These are phyloP conservation scores for Ametastegia equiseti DNA, from an alignment of 2,888 invertebrate species.

Conservation along the genomic window DNA sequence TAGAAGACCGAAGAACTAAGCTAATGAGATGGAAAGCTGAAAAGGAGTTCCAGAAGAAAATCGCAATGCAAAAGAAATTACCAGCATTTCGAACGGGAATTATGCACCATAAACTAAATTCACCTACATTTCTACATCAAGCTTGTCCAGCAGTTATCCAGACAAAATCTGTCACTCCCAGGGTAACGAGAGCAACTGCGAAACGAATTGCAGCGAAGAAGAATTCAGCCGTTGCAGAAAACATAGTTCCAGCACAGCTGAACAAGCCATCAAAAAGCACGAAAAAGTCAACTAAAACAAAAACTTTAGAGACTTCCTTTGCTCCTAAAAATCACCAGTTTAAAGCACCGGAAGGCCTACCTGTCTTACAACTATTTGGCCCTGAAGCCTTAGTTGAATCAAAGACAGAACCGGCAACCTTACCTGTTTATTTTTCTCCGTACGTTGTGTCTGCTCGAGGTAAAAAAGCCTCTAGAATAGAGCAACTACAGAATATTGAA, in stretches of 20 bases:
- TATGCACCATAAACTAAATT: conserved; percentile 22
- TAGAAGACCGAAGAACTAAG: conserved; percentile 5
- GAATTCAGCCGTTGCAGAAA: not conserved
- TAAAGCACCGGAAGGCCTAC: not conserved
- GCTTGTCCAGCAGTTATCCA: not conserved
- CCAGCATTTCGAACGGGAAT: conserved; percentile 6
- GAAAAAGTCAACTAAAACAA: not conserved
- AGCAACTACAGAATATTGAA: conserved; percentile 66
- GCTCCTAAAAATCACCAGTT: conserved; percentile 21
- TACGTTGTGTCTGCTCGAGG: conserved; percentile 81
- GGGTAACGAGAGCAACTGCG: conserved; percentile 10
- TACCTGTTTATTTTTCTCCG: conserved; percentile 71
- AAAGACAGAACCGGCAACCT: not conserved
- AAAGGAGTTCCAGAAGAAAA: not conserved
- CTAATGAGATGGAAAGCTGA: conserved; percentile 20
- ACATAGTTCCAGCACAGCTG: not conserved
- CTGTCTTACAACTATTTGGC: not conserved
- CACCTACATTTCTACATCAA: conserved; percentile 10
- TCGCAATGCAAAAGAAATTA: not conserved
- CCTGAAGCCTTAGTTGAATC: not conserved
- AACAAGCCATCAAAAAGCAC: not conserved
- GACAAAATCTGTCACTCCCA: not conserved
- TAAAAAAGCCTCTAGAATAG: conserved; percentile 79
- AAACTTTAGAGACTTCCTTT: not conserved
- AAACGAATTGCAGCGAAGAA: not conserved